Evolutionary conservation across 2,888 invertebrate genomes (phyloP), one percentile per base, ranked within the genome.

Genomic region (Acleris emargana): DNA sequence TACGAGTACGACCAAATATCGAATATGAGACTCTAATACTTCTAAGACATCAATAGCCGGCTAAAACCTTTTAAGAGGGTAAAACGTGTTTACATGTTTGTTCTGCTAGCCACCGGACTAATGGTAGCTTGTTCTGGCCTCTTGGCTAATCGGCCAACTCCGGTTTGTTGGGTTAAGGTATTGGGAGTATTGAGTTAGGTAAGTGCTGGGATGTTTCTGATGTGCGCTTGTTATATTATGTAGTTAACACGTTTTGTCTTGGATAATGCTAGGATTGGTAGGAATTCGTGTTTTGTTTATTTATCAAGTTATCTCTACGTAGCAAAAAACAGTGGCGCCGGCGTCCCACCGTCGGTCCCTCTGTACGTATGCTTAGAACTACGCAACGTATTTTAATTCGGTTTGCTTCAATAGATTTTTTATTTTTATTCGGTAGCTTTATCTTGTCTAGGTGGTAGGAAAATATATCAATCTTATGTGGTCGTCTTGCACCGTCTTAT

Each of bases 31-130:
- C 50, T 53, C 59, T 52, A 67, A 67, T 60, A 64, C 60, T 64
- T 51, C 38, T 13, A 13, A 38, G 60, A 60, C 50, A 32, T 17
- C 18, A 55, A 18, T 32, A 22, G 53, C 58, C 51, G 62, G 68
- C 68, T 70, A 75, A 77, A 76, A 76, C 78, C 80, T 79, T 74
- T 73, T 75, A 75, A 80, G 77, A 80, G 74, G 75, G 73, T 76
- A 71, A 68, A 71, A 73, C 75, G 70, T 88, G 83, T 85, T 83
- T 83, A 83, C 84, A 80, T 86, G 83, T 87, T 87, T 87, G 83
- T 77, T 74, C 78, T 83, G 83, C 83, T 84, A 82, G 80, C 78
- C 72, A 75, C 69, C 72, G 75, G 67, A 74, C 83, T 88, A 87
- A 87, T 87, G 86, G 86, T 73, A 76, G 70, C 77, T 80, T 84